Evolutionary conservation across 2,888 invertebrate species (phyloP).

Genomic region (Acronicta alni): DNA sequence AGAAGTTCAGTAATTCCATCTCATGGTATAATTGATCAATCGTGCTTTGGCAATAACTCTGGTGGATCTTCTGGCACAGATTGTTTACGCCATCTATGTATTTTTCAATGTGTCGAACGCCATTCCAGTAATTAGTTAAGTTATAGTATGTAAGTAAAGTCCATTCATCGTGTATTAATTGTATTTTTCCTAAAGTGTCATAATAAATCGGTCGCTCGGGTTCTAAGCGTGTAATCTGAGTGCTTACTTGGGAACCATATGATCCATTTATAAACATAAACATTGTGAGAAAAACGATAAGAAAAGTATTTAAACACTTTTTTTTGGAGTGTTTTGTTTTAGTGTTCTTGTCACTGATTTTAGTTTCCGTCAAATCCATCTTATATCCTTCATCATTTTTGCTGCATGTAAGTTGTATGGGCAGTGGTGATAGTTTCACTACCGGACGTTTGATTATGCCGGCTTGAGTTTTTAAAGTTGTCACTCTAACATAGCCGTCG

Average conservation of each 20-base stretch:
- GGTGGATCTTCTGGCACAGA: background rate
- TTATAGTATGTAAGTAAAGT: constrained; percentile 20
- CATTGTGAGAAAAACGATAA: background rate
- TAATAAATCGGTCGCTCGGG: constrained; percentile 14
- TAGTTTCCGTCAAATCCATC: no score
- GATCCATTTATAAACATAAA: constrained; percentile 1
- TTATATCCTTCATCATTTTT: background rate
- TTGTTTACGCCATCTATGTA: no score
- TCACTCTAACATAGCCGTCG: constrained; percentile 4
- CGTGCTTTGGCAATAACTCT: background rate
- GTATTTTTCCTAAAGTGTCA: constrained; percentile 18
- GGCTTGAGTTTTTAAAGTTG: constrained; percentile 1
- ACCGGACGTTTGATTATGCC: constrained; percentile 1
- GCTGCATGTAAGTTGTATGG: background rate
- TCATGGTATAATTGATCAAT: constrained; percentile 8
- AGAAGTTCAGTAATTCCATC: constrained; percentile 4
- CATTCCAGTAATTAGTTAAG: constrained; percentile 14
- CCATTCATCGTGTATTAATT: constrained; percentile 41
- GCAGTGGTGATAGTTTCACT: constrained; percentile 7
- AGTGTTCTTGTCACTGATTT: no score
- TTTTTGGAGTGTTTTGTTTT: no score
- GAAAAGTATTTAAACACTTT: no score
- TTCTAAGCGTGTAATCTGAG: constrained; percentile 7
- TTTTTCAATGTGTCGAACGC: no score
- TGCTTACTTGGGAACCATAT: background rate